A percentile compares a stretch with the other conserved stretches of the same genome.
These are phyloP conservation scores for Heteromormyrus szaboi DNA, from an alignment of 2,797 vertebrate species.

Conservation along the genomic window DNA sequence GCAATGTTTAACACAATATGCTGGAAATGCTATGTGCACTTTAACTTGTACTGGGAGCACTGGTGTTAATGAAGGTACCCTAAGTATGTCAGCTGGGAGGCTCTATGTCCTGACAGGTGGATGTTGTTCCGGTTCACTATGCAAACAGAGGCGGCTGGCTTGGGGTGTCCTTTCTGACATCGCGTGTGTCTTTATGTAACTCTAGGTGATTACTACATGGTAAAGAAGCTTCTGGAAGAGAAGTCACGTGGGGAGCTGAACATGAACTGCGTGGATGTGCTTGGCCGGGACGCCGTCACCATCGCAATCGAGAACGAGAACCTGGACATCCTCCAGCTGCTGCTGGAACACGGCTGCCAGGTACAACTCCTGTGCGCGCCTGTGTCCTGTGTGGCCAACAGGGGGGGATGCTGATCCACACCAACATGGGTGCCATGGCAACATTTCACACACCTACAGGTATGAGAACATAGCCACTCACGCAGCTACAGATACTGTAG, in stretches of 20 bases:
- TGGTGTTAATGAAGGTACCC: slow-evolving; percentile 61
- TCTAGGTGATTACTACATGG: slow-evolving; percentile 98
- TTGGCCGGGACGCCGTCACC: slow-evolving; percentile 89
- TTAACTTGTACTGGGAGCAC: neutral
- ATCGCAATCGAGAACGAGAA: slow-evolving; percentile 97
- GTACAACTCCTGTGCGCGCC: slow-evolving; percentile 49
- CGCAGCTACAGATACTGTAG: neutral
- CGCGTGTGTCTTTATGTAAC: neutral
- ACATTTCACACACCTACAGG: neutral
- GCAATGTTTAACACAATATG: neutral
- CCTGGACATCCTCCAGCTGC: slow-evolving; percentile 90
- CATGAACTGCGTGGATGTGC: slow-evolving; percentile 91
- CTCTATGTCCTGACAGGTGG: slow-evolving; percentile 47
- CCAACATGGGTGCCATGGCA: no score
- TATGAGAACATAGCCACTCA: neutral
- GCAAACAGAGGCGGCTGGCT: slow-evolving; percentile 32
- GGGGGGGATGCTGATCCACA: neutral
- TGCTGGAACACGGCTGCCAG: slow-evolving; percentile 93
- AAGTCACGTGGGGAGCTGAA: slow-evolving; percentile 89
- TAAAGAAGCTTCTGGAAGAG: slow-evolving; percentile 94
- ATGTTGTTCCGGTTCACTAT: slow-evolving; percentile 43
- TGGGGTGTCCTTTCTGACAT: neutral
- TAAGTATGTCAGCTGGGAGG: slow-evolving; percentile 28
- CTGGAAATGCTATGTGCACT: neutral
- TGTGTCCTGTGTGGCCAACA: neutral